A percentile compares a stretch with the other conserved stretches of the same genome.
Evolutionary conservation across 1,140 invertebrate species (phyloP).

Genomic region (Stegodyphus dumicola): DNA sequence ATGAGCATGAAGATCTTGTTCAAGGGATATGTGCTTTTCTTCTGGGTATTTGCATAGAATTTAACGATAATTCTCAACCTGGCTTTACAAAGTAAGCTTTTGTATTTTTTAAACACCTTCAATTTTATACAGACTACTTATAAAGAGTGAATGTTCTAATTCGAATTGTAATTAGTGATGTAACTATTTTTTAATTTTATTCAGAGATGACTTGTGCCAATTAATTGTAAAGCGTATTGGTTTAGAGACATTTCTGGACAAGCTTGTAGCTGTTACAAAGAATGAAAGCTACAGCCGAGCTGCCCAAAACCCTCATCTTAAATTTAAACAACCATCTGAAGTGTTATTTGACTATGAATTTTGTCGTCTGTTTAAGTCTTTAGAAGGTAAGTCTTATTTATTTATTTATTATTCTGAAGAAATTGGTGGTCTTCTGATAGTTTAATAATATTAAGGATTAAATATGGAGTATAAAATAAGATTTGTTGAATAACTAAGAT

Average conservation of each 20-base stretch:
- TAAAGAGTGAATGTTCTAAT: too few species aligned
- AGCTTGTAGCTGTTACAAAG: slow-evolving; percentile 84
- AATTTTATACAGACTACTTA: not conserved
- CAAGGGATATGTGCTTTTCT: slow-evolving; percentile 94
- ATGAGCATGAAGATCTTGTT: slow-evolving; percentile 88
- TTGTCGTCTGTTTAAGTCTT: slow-evolving; percentile 83
- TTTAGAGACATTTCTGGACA: slow-evolving; percentile 87
- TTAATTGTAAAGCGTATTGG: slow-evolving; percentile 92
- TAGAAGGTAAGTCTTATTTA: slow-evolving; percentile 64
- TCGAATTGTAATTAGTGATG: too few species aligned
- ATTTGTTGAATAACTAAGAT: too few species aligned
- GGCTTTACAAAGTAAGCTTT: slow-evolving; percentile 75
- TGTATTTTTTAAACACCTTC: not conserved
- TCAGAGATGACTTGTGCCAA: slow-evolving; percentile 81
- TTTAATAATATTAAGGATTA: too few species aligned
- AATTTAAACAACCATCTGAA: slow-evolving; percentile 80
- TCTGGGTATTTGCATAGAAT: slow-evolving; percentile 91
- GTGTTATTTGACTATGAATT: slow-evolving; percentile 96
- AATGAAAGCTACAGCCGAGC: slow-evolving; percentile 92
- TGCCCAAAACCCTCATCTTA: slow-evolving; percentile 91
- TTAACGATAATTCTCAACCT: slow-evolving; percentile 88
- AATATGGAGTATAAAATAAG: too few species aligned
- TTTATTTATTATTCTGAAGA: not conserved
- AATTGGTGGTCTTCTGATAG: too few species aligned
- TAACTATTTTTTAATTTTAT: not conserved